Evolutionary conservation across 1,140 invertebrate species (phyloP).

Genomic region (Vanessa atalanta): DNA sequence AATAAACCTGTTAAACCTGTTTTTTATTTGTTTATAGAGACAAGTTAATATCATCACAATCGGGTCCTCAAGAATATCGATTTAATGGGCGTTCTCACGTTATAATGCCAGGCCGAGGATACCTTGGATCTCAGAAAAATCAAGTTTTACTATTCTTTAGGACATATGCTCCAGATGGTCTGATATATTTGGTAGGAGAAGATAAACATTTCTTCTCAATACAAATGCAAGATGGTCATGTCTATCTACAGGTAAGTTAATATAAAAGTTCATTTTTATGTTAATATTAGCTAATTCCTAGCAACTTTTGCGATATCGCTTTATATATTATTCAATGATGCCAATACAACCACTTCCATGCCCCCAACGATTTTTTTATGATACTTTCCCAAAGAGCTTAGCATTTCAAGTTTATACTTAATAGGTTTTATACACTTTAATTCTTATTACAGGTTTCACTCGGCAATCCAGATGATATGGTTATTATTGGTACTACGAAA

Average conservation of each 20-base stretch:
- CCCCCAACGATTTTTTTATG: too few relatives aligned
- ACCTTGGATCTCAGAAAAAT: slow-evolving; percentile 62
- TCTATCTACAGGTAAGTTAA: slow-evolving; percentile 84
- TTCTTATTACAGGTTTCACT: slow-evolving; percentile 55
- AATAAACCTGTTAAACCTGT: not conserved
- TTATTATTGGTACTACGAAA: slow-evolving; percentile 81
- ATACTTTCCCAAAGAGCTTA: too few relatives aligned
- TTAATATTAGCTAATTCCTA: not conserved
- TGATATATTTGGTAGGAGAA: slow-evolving; percentile 92
- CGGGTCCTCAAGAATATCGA: slow-evolving; percentile 83
- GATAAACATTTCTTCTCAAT: slow-evolving; percentile 90
- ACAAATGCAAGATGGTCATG: slow-evolving; percentile 89
- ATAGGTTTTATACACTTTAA: not conserved
- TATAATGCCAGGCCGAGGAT: slow-evolving; percentile 57
- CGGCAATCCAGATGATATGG: slow-evolving; percentile 74
- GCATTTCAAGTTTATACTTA: too few relatives aligned
- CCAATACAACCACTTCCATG: too few relatives aligned
- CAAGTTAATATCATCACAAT: slow-evolving; percentile 83
- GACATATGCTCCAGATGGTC: slow-evolving; percentile 91
- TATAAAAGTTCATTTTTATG: not conserved
- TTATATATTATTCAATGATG: too few relatives aligned
- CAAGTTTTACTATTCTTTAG: slow-evolving; percentile 85
- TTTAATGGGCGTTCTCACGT: slow-evolving; percentile 88
- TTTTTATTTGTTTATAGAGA: slow-evolving; percentile 73
- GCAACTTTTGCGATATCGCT: not conserved